These are phyloP conservation scores for Diachasma alloeum DNA, from an alignment of 1,140 invertebrate genomes.

Conservation along the genomic window DNA sequence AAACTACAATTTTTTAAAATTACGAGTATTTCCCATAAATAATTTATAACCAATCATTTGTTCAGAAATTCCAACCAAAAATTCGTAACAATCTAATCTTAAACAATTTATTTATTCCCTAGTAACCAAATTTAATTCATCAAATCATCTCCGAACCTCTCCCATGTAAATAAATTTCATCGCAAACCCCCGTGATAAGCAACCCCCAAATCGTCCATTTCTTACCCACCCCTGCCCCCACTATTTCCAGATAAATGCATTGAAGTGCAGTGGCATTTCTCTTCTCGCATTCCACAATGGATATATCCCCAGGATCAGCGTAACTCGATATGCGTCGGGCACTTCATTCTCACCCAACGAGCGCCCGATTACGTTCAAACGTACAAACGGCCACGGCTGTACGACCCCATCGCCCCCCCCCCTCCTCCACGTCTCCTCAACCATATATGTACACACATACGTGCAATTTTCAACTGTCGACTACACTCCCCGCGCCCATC, in stretches of 20 bases:
- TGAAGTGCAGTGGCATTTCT: background rate
- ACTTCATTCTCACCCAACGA: conserved; percentile 28
- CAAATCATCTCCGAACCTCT: no score
- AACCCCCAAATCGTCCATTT: background rate
- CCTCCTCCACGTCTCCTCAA: background rate
- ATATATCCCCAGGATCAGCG: conserved; percentile 28
- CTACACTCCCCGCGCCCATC: conserved; percentile 5
- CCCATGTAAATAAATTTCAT: no score
- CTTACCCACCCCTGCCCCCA: background rate
- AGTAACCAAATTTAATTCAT: no score
- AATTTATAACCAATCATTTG: no score
- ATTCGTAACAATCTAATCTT: no score
- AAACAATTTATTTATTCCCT: no score
- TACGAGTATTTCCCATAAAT: no score
- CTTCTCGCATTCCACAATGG: conserved; percentile 1
- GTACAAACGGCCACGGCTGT: conserved; percentile 25
- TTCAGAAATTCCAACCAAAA: no score
- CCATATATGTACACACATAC: background rate
- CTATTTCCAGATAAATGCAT: background rate
- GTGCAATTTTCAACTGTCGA: background rate
- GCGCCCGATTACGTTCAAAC: conserved; percentile 27
- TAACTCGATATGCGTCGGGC: conserved; percentile 31
- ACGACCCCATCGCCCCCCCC: background rate
- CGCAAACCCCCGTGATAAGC: background rate
- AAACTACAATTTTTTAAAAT: no score